Conservation (phyloP, 2,888 invertebrate genomes). For the Drosophila multiciliata region DNA sequence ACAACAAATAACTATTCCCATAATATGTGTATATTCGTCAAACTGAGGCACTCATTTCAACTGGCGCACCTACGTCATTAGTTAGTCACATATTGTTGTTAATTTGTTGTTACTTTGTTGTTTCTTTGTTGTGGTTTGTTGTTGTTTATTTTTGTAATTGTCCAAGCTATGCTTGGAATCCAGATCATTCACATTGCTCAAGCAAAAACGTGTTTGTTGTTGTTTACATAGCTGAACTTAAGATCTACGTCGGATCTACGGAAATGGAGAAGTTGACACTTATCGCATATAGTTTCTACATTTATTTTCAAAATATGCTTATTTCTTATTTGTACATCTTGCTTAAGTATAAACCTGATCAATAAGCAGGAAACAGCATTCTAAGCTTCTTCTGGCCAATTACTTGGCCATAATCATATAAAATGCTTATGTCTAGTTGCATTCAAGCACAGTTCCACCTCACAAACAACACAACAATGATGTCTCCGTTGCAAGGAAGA, state of each 20-base stretch:
- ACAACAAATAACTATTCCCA: constrained; percentile 13
- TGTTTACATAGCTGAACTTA: neutral
- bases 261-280: neutral
- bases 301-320: neutral
- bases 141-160: constrained; percentile 22
- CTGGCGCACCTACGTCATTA: constrained; percentile 47
- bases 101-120: constrained; percentile 14
- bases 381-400: constrained; percentile 1
- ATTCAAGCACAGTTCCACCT: constrained; percentile 15
- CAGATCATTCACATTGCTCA: constrained; percentile 26
- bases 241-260: constrained; percentile 12
- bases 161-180: constrained; percentile 18
- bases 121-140: constrained; percentile 4
- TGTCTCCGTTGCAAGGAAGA: constrained; percentile 20
- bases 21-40: neutral
- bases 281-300: neutral
- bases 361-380: constrained; percentile 11
- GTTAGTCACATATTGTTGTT: constrained; percentile 7
- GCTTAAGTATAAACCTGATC: constrained; percentile 13
- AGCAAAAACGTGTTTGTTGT: constrained; percentile 6
- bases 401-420: constrained; percentile 7
- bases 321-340: neutral
- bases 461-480: neutral
- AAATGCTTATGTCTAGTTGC: constrained; percentile 7
- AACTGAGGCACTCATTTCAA: constrained; percentile 6